Evolutionary conservation across 2,888 invertebrate species (phyloP), one percentile per base, ranked within the genome.

Genomic region (Baronia brevicornis): DNA sequence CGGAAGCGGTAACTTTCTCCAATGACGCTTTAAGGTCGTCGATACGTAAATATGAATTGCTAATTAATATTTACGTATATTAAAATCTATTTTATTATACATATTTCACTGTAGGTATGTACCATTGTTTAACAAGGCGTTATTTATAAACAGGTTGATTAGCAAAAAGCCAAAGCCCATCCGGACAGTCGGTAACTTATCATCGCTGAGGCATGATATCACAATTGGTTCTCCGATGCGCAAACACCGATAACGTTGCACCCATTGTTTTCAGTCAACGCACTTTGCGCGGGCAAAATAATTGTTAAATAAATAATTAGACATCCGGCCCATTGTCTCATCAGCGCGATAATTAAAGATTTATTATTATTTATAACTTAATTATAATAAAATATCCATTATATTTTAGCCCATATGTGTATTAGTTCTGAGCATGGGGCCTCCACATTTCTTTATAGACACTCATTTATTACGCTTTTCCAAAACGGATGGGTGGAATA

Each of bases 221-320:
- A 41, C 28, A 42, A 37, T 40, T 37, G 44, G 44, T 43, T 49
- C 43, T 31, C 46, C 43, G 57, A 60, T 56, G 48, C 33, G 40
- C 41, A 46, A 48, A 53, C 44, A 46, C 42, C 48, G 58, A 64
- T 67, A 63, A 50, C 44, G 41, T 38, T 46, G 42, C 38, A 47
- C 39, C 54, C 46, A 62, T 65, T 67, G 68, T 67, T 51, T 49
- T 40, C 55, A 56, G 64, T 65, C 58, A 67, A 67, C 51, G 66
- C 53, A 59, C 60, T 63, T 51, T 58, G 35, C 44, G 41, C 26
- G 18, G 10, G 14, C 28, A 20, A 32, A 31, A 29, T 33, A 27
- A 27, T 36, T 31, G 21, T 28, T 31, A 30, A 36, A 28, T 36
- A 27, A 27, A 36, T 27, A 31, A 22, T 31, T 23, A 14, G 19